Percentiles rank a stretch among this genome's conserved stretches.
These are phyloP conservation scores for Macrobrachium rosenbergii DNA, from an alignment of 1,140 invertebrate genomes.

Conservation along the genomic window DNA sequence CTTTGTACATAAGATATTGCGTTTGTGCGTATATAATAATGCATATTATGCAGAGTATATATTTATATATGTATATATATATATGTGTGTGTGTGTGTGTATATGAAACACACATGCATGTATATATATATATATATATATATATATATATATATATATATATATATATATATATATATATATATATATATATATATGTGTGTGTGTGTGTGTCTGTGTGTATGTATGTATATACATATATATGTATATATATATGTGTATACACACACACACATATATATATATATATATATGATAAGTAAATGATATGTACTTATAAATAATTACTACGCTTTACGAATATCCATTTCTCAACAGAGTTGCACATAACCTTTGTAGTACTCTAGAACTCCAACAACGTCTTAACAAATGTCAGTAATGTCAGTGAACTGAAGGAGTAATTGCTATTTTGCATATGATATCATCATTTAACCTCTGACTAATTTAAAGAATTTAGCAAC, in stretches of 20 bases:
- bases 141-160: conserved; percentile 33
- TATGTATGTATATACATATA: neutral
- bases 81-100: neutral
- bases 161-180: conserved; percentile 29
- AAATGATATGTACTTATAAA: no score
- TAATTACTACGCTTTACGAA: neutral
- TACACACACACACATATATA: neutral
- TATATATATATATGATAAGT: neutral
- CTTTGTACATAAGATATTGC: no score
- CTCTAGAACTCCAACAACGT: neutral
- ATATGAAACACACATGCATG: neutral
- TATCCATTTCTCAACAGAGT: neutral
- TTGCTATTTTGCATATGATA: no score
- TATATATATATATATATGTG: neutral
- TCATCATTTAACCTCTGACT: no score
- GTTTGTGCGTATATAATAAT: neutral
- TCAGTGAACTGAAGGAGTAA: no score
- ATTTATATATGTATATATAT: conserved; percentile 7
- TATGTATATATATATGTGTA: neutral
- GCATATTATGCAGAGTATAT: no score
- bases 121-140: conserved; percentile 29
- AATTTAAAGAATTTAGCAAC: no score
- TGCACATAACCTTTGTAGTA: neutral
- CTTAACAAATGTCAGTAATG: no score
- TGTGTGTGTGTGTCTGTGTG: no score